Evolutionary conservation across 2,888 invertebrate genomes (phyloP), one percentile per base, ranked within the genome.

Genomic region (Cheilosia vernalis): DNA sequence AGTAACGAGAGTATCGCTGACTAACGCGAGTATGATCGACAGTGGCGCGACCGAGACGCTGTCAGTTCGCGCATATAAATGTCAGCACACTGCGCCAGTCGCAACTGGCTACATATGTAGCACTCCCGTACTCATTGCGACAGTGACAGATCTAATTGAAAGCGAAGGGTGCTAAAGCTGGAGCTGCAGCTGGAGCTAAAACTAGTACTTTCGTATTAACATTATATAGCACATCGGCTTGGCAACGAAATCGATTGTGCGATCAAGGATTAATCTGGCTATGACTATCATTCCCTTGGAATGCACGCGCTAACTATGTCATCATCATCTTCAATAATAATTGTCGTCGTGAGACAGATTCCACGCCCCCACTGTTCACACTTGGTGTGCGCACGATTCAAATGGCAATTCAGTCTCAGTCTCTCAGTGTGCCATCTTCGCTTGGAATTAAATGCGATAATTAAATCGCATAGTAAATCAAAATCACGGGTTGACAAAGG

Each of bases 1-100:
- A 17, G n/a, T 44, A 17, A 17, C 21, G 21, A 19, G 27, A 17
- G 69, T 73, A 63, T 58, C 30, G 64, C 79, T 83, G 73, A 69
- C 49, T 84, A 74, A 37, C 56, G 51, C 63, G 7, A 55, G 40
- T 55, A 27, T 69, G 49, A 78, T 72, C 66, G 63, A 60, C 56
- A 61, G 60, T 21, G 63, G 19, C 60, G 61, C 51, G 21, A 33
- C 69, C 58, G 63, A 63, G 60, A 40, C 47, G 61, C 74, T 84
- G 84, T 84, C 84, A 84, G 44, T 84, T 84, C 33, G 69, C 79
- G 84, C 84, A 84, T 84, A 84, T 66, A 84, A 84, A 84, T 84
- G 79, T 84, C 84, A 84, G 64, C 79, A 84, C 79, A 79, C 66
- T 74, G 58, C 69, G 74, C 74, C 61, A 73, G 83, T 77, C 51